Evolutionary conservation across 2,113 vertebrate species (phyloP).

Genomic region (Hypocryptadius cinnamomeus): DNA sequence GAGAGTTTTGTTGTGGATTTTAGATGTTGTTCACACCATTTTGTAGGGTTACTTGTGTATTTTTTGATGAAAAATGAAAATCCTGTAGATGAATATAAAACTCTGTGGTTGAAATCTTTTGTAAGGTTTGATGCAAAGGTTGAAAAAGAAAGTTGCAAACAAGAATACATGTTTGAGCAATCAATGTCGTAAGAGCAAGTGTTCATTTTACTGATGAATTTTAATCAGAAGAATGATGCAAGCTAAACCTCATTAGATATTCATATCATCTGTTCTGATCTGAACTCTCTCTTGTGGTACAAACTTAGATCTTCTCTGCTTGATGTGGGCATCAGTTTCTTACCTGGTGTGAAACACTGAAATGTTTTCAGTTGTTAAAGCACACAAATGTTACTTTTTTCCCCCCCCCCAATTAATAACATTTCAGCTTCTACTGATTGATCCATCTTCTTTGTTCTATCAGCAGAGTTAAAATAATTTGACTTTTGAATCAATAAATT

Average conservation of each 20-base stretch:
- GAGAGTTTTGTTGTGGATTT: not conserved
- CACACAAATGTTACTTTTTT: not conserved
- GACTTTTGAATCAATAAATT: not conserved
- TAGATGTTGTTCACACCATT: not conserved
- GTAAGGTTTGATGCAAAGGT: not conserved
- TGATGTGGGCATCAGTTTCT: not conserved
- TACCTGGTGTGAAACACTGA: not conserved
- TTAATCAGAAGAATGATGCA: not conserved
- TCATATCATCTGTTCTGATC: not conserved
- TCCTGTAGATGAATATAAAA: not conserved
- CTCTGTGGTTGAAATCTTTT: not conserved
- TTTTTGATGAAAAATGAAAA: not conserved
- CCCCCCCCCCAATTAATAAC: not conserved
- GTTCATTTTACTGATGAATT: not conserved
- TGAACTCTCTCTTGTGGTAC: not conserved
- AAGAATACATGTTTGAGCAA: not conserved
- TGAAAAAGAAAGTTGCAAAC: not conserved
- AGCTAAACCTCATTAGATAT: not conserved
- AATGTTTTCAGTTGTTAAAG: not conserved
- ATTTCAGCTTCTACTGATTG: not conserved
- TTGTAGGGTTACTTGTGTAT: not conserved
- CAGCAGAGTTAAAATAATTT: not conserved
- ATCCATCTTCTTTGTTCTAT: not conserved
- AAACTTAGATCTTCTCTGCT: not conserved
- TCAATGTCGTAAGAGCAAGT: not conserved